Evolutionary conservation across 2,888 invertebrate genomes (phyloP), one percentile per base, ranked within the genome.

Genomic region (Odontocerum albicorne): DNA sequence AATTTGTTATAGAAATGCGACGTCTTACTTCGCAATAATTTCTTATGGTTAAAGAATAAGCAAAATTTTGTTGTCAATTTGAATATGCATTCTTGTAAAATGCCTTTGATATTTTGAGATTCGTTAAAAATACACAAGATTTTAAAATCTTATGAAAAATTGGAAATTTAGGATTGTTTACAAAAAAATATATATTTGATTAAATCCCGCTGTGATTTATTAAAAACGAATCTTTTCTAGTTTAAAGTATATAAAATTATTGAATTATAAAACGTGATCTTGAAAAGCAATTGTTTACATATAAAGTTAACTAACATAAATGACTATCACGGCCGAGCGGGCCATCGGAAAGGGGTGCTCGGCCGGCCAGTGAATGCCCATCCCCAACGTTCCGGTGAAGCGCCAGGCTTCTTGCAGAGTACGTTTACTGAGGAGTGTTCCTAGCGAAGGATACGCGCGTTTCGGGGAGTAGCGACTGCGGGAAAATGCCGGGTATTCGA

Each of bases 401-500:
- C n/a, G n/a, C n/a, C n/a, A n/a, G n/a, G n/a, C n/a, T n/a, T n/a
- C n/a, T n/a, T n/a, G n/a, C n/a, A n/a, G n/a, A n/a, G n/a, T n/a
- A n/a, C n/a, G n/a, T n/a, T n/a, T n/a, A n/a, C n/a, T n/a, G n/a
- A n/a, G n/a, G n/a, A n/a, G n/a, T n/a, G n/a, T n/a, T n/a, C n/a
- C n/a, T n/a, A n/a, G n/a, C n/a, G n/a, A n/a, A n/a, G n/a, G n/a
- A n/a, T n/a, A n/a, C n/a, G 31, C 6, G 31, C 31, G 10, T 42
- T 8, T 27, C 27, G 43, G 49, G n/a, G 35, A 56, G 56, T 57
- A 60, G 49, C 60, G 60, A 57, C 60, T 47, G 31, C 55, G 47
- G 57, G 54, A 60, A 8, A 53, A 57, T 44, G 60, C 51, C 57
- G 77, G 77, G 77, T 78, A 78, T 78, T 75, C 77, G 74, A 77